Evolutionary conservation across 2,797 vertebrate genomes (phyloP).

Genomic region (Cryptoprocta ferox): DNA sequence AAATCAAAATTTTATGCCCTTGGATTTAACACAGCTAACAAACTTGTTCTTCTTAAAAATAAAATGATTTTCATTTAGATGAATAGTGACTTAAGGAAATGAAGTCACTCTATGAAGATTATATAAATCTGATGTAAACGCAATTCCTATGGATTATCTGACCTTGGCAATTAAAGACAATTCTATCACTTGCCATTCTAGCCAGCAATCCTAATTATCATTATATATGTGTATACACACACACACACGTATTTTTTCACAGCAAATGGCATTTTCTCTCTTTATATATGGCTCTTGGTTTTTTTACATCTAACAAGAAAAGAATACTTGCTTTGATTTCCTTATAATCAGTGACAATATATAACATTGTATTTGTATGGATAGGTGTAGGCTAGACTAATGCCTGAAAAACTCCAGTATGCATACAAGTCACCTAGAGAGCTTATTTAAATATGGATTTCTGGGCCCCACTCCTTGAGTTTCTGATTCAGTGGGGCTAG

Average conservation of each 20-base stretch:
- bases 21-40: slow-evolving; percentile 21
- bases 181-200: slow-evolving; percentile 38
- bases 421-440: background rate
- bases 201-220: slow-evolving; percentile 4
- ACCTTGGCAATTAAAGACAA: slow-evolving; percentile 30
- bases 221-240: background rate
- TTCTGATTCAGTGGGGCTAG: background rate
- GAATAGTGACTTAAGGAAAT: slow-evolving; percentile 45
- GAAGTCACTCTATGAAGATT: slow-evolving; percentile 11
- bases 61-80: slow-evolving; percentile 16
- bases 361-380: background rate
- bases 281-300: background rate
- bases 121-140: slow-evolving; percentile 7
- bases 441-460: background rate
- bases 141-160: slow-evolving; percentile 39
- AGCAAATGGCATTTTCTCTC: background rate
- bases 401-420: background rate
- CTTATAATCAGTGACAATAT: background rate
- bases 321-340: background rate
- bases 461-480: background rate
- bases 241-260: background rate
- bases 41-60: slow-evolving; percentile 55
- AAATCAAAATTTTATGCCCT: background rate
- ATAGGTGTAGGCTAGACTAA: background rate
- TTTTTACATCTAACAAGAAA: slow-evolving; percentile 5